Conservation (phyloP, 2,113 vertebrate species). For the Microcebus griseorufus region DNA sequence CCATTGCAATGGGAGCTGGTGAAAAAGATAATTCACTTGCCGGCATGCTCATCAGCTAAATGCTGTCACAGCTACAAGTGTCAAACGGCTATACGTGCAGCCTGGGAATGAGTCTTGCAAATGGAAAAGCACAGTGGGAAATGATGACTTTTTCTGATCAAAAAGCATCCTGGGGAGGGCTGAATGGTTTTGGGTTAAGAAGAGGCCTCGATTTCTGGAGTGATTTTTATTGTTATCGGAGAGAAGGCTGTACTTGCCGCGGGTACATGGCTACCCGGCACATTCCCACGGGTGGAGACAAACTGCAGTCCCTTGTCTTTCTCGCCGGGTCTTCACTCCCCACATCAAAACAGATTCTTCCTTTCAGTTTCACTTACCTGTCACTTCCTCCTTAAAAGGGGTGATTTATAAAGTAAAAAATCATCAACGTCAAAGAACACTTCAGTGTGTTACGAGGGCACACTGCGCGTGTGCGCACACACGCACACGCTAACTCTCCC, state of each 20-base stretch:
- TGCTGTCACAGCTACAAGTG: slow-evolving; percentile 72
- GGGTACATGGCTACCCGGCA: background rate
- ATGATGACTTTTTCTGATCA: slow-evolving; percentile 80
- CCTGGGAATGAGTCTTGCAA: slow-evolving; percentile 73
- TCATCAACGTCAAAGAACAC: slow-evolving; percentile 12
- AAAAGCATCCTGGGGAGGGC: slow-evolving; percentile 78
- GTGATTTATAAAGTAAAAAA: slow-evolving; percentile 49
- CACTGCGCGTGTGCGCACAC: rapidly evolving
- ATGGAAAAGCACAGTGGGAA: slow-evolving; percentile 83
- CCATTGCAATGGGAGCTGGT: slow-evolving; percentile 74
- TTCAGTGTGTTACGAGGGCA: background rate
- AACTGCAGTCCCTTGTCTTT: slow-evolving; percentile 29
- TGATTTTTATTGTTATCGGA: slow-evolving; percentile 78
- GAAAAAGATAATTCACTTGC: slow-evolving; percentile 75
- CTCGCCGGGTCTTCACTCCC: slow-evolving; percentile 40
- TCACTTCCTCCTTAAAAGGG: slow-evolving; percentile 41
- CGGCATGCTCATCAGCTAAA: slow-evolving; percentile 70
- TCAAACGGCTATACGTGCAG: slow-evolving; percentile 60
- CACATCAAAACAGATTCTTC: slow-evolving; percentile 39
- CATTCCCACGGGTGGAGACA: slow-evolving; percentile 29
- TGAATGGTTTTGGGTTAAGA: slow-evolving; percentile 76
- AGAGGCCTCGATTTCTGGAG: slow-evolving; percentile 65
- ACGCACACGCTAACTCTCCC: background rate
- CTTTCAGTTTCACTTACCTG: slow-evolving; percentile 55
- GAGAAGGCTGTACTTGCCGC: slow-evolving; percentile 27